These are phyloP conservation scores for Micromys minutus DNA, from an alignment of 2,113 vertebrate genomes.

Conservation along the genomic window DNA sequence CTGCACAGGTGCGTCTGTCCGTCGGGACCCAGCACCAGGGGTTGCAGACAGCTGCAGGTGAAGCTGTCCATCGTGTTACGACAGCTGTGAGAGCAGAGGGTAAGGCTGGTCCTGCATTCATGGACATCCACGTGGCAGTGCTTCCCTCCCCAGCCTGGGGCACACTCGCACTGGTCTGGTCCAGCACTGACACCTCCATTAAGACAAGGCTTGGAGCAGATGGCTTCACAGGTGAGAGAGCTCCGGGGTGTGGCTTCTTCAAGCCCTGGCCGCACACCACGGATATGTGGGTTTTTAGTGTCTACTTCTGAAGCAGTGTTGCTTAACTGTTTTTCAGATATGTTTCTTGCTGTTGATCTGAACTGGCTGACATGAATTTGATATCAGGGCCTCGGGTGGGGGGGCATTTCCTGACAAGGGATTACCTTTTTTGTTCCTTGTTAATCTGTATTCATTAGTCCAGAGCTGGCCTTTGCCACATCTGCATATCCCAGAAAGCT, in stretches of 20 bases:
- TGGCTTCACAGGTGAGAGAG: conserved; percentile 83
- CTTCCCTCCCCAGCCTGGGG: conserved; percentile 81
- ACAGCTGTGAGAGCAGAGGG: conserved; percentile 77
- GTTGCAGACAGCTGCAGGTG: conserved; percentile 73
- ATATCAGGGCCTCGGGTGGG: too few relatives aligned
- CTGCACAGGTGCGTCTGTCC: conserved; percentile 67
- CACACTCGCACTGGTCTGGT: conserved; percentile 80
- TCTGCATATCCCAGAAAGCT: too few relatives aligned
- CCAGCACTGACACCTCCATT: conserved; percentile 75
- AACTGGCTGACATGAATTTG: too few relatives aligned
- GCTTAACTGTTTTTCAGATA: too few relatives aligned
- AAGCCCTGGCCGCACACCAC: conserved; percentile 82
- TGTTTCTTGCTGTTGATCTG: too few relatives aligned
- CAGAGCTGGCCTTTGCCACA: too few relatives aligned
- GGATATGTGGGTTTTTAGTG: too few relatives aligned
- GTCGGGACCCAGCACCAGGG: conserved; percentile 67
- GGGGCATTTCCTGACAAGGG: too few relatives aligned
- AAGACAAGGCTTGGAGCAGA: conserved; percentile 82
- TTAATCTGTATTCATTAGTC: too few relatives aligned
- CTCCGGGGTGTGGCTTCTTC: conserved; percentile 79
- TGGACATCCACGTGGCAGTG: conserved; percentile 83
- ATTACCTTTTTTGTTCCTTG: too few relatives aligned
- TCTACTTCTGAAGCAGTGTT: too few relatives aligned
- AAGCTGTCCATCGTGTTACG: conserved; percentile 81
- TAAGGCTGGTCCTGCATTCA: conserved; percentile 70